Percentiles rank a stretch among this genome's conserved stretches.
Evolutionary conservation across 2,113 vertebrate species (phyloP).

Genomic region (Kobus ellipsiprymnus): DNA sequence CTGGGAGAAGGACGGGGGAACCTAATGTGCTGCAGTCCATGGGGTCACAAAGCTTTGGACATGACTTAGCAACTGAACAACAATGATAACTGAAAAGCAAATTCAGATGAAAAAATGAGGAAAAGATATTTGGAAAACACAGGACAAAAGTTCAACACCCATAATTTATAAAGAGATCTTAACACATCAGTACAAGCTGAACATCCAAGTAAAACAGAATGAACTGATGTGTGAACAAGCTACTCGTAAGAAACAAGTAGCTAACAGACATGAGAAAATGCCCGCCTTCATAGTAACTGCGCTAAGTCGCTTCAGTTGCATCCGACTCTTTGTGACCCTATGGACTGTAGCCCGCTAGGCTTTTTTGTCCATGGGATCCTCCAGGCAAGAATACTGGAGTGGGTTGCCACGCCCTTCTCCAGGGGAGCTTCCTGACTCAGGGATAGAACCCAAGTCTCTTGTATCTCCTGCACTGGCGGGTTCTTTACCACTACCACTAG

Average conservation of each 20-base stretch:
- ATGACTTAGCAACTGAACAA: not conserved
- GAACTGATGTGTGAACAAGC: not conserved
- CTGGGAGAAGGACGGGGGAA: not conserved
- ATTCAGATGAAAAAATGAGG: not conserved
- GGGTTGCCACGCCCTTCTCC: not conserved
- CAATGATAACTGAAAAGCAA: not conserved
- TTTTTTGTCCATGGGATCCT: not conserved
- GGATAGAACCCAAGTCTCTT: not conserved
- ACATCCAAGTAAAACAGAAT: not conserved
- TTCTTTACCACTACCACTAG: not conserved
- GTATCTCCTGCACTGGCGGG: not conserved
- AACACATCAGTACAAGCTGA: not conserved
- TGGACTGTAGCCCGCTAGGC: not conserved
- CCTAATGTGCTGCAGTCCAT: not conserved
- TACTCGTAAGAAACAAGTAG: not conserved
- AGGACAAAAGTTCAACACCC: not conserved
- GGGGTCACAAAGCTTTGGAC: not conserved
- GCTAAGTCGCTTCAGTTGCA: not conserved
- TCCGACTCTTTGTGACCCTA: not conserved
- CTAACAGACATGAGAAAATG: not conserved
- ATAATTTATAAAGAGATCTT: not conserved
- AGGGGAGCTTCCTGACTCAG: not conserved
- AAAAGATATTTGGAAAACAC: not conserved
- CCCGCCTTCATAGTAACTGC: not conserved
- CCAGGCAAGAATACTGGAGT: not conserved